Base-by-base conservation (phyloP, 2,113 vertebrate genomes). In the Spermophilus dauricus region DNA sequence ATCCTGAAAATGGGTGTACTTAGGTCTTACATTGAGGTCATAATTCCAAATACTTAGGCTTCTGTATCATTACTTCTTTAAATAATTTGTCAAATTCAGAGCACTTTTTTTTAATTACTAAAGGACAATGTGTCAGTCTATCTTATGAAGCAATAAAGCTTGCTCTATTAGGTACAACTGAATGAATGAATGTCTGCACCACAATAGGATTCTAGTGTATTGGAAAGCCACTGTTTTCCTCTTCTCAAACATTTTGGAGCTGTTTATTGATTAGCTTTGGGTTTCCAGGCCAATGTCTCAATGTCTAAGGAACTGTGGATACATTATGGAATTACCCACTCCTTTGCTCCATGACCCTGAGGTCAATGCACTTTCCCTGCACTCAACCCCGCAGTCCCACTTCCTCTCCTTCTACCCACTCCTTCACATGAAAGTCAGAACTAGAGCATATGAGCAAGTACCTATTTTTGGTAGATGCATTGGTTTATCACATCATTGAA, bases 381-480 rank as follows among this genome's bases (percentile, higher is more conserved):
- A 14, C 13, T 65, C 48, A 22, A 28, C n/a, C 7, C 11, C n/a
- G 51, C 1, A 4, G 14, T 67, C 69, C n/a, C 30, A n/a, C 5
- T 13, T 78, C 92, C 63, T 83, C 56, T 42, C 18, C 69, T 90
- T 89, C 42, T 69, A 20, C 83, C 84, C 45, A 48, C 86, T 91
- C 37, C 26, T 95, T 34, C 96, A 84, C 45, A 77, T 39, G 83
- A 82, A 94, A 96, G 91, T 76, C 90, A 77, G 69, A 95, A 81
- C 45, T 73, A 75, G n/a, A 81, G 53, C 96, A 82, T 70, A 85
- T 48, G 48, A 91, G 42, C 26, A 28, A 63, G 24, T 28, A 42
- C 78, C 93, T 97, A 97, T 97, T 97, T 97, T 98, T 96, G 77
- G 87, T 95, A 97, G 98, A 96, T 93, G 87, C 94, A 95, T 96